These are phyloP conservation scores for Anolis apletophallus DNA, from an alignment of 2,797 vertebrate genomes.

Conservation along the genomic window DNA sequence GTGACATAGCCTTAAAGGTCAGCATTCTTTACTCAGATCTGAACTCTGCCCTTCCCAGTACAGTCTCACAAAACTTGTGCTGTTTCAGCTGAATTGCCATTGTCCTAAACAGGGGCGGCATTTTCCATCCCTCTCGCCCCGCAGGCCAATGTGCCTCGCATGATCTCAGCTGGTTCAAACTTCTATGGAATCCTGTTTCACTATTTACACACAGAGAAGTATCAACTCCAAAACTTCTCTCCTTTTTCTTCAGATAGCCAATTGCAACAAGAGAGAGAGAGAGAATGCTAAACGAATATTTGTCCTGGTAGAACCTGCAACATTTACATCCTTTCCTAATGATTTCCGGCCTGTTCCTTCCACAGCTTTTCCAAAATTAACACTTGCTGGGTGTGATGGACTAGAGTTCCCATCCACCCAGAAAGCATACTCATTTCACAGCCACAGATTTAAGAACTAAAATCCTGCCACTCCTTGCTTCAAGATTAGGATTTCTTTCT, in stretches of 20 bases:
- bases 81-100: conserved; percentile 1
- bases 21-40: conserved; percentile 1
- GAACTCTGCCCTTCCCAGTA: neutral
- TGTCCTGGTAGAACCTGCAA: neutral
- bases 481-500: too few relatives aligned
- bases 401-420: neutral
- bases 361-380: neutral
- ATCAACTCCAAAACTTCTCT: neutral
- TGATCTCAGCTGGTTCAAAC: neutral
- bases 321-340: neutral
- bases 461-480: too few relatives aligned
- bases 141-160: neutral
- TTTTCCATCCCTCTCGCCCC: neutral
- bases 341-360: too few relatives aligned
- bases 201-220: neutral
- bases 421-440: neutral
- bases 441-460: too few relatives aligned
- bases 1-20: conserved; percentile 1
- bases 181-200: neutral
- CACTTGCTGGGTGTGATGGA: too few relatives aligned
- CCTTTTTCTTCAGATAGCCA: neutral
- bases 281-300: neutral
- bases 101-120: neutral
- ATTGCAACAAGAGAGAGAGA: neutral
- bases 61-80: neutral